A percentile compares a stretch with the other conserved stretches of the same genome.
These are phyloP conservation scores for Hirtodrosophila alboralis DNA, from an alignment of 2,888 invertebrate genomes.

Conservation along the genomic window DNA sequence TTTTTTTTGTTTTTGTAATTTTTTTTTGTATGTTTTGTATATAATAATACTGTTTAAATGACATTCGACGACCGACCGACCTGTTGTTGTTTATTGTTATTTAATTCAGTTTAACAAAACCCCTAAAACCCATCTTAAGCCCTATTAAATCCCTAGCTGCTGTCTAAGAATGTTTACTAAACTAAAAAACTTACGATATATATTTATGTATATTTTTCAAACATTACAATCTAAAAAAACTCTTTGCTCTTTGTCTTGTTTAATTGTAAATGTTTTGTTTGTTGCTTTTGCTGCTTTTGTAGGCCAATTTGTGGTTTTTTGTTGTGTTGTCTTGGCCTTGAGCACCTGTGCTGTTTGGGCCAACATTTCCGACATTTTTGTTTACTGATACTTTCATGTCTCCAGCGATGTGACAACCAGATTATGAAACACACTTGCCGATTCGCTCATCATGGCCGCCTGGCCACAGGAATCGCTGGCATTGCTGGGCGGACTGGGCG, in stretches of 20 bases:
- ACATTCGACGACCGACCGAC: too few species aligned
- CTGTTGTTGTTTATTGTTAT: too few species aligned
- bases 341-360: conserved; percentile 14
- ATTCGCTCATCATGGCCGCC: conserved; percentile 88
- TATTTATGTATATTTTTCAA: too few species aligned
- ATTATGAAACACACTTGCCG: conserved; percentile 83
- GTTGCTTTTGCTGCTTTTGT: conserved; percentile 12
- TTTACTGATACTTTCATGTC: conserved; percentile 84
- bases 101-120: too few species aligned
- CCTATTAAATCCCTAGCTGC: too few species aligned
- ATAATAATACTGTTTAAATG: too few species aligned
- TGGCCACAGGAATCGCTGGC: conserved; percentile 86
- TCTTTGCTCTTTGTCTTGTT: conserved; percentile 55
- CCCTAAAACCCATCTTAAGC: too few species aligned
- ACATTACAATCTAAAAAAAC: too few species aligned
- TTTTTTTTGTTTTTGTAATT: conserved; percentile 1
- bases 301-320: conserved; percentile 36
- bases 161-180: too few species aligned
- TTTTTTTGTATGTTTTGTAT: too few species aligned
- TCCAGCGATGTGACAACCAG: conserved; percentile 84
- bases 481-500: conserved; percentile 79
- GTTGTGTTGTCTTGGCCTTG: not conserved
- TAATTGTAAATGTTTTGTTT: conserved; percentile 41
- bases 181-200: too few species aligned
- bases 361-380: too few species aligned